Evolutionary conservation across 2,888 invertebrate species (phyloP).

Genomic region (Melieria omissa): DNA sequence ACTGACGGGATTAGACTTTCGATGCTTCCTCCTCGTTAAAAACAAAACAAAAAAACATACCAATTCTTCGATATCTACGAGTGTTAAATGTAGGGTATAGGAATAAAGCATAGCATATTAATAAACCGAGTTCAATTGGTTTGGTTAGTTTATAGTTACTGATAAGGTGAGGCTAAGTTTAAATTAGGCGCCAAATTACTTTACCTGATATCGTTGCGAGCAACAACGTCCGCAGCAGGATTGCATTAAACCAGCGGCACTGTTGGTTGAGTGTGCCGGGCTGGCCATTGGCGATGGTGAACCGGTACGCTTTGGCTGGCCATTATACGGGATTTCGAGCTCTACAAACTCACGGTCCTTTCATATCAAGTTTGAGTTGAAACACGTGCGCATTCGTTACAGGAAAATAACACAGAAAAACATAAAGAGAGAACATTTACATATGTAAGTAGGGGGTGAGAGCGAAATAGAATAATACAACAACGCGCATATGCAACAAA

Average conservation of each 20-base stretch:
- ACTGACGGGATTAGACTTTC: no score
- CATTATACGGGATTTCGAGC: conserved; percentile 94
- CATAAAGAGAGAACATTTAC: no score
- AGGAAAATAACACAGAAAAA: no score
- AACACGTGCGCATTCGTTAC: neutral
- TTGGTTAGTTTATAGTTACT: neutral
- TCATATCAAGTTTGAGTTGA: neutral
- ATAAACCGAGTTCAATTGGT: no score
- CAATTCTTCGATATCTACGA: no score
- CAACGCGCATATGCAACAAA: no score
- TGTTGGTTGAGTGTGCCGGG: conserved; percentile 85
- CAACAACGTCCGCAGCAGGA: conserved; percentile 88
- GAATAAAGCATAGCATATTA: no score
- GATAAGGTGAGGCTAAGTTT: neutral
- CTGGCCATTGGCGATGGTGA: conserved; percentile 89
- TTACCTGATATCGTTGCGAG: conserved; percentile 88
- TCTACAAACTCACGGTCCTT: conserved; percentile 97
- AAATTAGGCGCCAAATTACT: neutral
- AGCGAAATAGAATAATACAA: no score
- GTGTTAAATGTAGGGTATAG: no score
- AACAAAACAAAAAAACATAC: no score
- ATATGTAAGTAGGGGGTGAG: no score
- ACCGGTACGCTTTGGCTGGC: conserved; percentile 90
- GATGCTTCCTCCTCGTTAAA: no score
- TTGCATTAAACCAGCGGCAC: conserved; percentile 76